Percentiles rank a stretch among this genome's conserved stretches.
Evolutionary conservation across 1,140 invertebrate species (phyloP).

Genomic region (Rhyacophila brunnea): DNA sequence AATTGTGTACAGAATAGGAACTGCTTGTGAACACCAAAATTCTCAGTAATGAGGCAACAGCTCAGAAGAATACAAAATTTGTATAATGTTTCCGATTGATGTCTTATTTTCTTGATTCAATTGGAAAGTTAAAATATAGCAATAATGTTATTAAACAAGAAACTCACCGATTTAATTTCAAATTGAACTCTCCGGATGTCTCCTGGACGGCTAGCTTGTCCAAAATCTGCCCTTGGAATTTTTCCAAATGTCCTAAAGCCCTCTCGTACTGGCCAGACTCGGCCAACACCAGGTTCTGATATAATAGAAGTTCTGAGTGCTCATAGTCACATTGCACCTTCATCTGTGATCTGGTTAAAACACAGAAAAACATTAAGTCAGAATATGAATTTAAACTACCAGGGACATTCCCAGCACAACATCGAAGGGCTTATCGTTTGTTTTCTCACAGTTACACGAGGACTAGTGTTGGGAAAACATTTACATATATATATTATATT

Average conservation of each 20-base stretch:
- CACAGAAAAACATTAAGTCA: no score
- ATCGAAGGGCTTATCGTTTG: background rate
- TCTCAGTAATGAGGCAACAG: no score
- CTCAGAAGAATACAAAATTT: no score
- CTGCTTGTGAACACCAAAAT: no score
- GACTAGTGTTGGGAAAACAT: no score
- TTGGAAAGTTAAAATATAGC: no score
- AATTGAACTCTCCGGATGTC: constrained; percentile 67
- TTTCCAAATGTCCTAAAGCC: constrained; percentile 85
- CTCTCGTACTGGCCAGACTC: constrained; percentile 86
- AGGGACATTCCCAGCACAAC: background rate
- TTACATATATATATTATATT: no score
- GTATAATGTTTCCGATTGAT: no score
- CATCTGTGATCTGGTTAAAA: constrained; percentile 23
- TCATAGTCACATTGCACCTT: constrained; percentile 82
- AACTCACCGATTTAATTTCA: constrained; percentile 53
- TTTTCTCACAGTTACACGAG: background rate
- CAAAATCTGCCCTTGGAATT: constrained; percentile 85
- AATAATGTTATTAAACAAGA: no score
- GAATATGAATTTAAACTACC: background rate
- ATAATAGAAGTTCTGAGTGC: constrained; percentile 93
- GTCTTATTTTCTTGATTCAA: no score
- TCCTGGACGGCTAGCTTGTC: constrained; percentile 93
- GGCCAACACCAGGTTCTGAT: constrained; percentile 94
- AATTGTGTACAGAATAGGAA: no score